A percentile compares a stretch with the other conserved stretches of the same genome.
These are phyloP conservation scores for Microlaimidae sp. DNA, from an alignment of 2,888 invertebrate species.

Conservation along the genomic window DNA sequence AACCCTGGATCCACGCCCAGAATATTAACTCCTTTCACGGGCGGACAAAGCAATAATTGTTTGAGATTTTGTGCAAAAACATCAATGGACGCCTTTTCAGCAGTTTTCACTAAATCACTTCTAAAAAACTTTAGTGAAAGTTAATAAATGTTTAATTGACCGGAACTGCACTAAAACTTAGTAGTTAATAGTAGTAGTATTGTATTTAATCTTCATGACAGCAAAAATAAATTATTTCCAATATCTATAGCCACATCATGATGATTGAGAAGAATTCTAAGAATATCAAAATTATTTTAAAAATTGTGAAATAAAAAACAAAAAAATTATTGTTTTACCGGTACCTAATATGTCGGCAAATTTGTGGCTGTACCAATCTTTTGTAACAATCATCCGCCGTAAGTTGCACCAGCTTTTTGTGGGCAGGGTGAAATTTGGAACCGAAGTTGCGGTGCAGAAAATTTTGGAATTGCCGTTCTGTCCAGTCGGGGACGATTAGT, in stretches of 20 bases:
- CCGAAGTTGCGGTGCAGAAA: constrained; percentile 39
- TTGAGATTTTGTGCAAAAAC: constrained; percentile 70
- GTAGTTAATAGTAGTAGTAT: too few species aligned
- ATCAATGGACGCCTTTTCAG: constrained; percentile 63
- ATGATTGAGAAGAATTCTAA: too few species aligned
- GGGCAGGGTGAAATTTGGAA: constrained; percentile 28
- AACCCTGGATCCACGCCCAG: constrained; percentile 80
- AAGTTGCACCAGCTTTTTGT: constrained; percentile 30
- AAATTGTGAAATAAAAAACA: too few species aligned
- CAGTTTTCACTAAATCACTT: constrained; percentile 53
- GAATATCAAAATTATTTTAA: too few species aligned
- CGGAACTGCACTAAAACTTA: too few species aligned
- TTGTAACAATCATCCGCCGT: constrained; percentile 49
- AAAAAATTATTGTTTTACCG: too few species aligned
- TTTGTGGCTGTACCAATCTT: constrained; percentile 41
- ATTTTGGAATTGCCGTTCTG: constrained; percentile 47
- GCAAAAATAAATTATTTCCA: too few species aligned
- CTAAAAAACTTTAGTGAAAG: too few species aligned
- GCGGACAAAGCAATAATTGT: constrained; percentile 59
- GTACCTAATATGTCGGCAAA: constrained; percentile 35
- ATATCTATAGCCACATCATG: too few species aligned
- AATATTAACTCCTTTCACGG: constrained; percentile 59
- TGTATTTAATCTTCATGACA: too few species aligned
- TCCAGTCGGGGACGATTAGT: constrained; percentile 51
- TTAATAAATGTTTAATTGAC: too few species aligned